Conservation (phyloP, 2,113 vertebrate genomes). For the Brienomyrus longianalis region DNA sequence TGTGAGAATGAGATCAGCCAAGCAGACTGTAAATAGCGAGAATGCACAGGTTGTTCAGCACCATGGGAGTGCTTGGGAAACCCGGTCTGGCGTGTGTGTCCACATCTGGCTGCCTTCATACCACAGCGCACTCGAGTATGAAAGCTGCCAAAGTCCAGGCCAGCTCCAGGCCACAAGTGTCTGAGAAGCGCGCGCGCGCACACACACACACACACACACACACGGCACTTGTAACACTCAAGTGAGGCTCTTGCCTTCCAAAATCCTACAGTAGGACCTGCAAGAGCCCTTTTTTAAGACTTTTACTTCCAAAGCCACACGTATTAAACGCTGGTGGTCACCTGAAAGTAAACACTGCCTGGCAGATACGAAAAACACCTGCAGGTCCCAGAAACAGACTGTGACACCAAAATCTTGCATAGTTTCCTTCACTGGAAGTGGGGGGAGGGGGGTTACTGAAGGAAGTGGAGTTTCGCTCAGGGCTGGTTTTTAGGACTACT, state of each 20-base stretch:
- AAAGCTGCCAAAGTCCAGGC: not conserved
- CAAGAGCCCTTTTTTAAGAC: not conserved
- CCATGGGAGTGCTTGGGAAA: not conserved
- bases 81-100: not conserved
- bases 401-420: not conserved
- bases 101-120: slow-evolving; percentile 10
- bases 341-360: not conserved
- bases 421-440: not conserved
- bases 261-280: not conserved
- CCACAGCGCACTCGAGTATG: not conserved
- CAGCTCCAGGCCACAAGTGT: not conserved
- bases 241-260: not conserved
- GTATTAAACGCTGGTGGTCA: not conserved
- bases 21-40: not conserved
- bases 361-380: not conserved
- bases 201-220: not conserved
- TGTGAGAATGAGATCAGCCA: not conserved
- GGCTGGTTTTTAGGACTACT: not conserved
- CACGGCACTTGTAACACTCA: not conserved
- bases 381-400: not conserved
- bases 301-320: not conserved
- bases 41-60: not conserved
- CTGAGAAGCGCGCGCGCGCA: not conserved
- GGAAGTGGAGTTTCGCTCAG: not conserved
- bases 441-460: not conserved